Percentiles rank a stretch among this genome's conserved stretches.
These are phyloP conservation scores for Vulpes ferrilata DNA, from an alignment of 2,113 vertebrate genomes.

Conservation along the genomic window DNA sequence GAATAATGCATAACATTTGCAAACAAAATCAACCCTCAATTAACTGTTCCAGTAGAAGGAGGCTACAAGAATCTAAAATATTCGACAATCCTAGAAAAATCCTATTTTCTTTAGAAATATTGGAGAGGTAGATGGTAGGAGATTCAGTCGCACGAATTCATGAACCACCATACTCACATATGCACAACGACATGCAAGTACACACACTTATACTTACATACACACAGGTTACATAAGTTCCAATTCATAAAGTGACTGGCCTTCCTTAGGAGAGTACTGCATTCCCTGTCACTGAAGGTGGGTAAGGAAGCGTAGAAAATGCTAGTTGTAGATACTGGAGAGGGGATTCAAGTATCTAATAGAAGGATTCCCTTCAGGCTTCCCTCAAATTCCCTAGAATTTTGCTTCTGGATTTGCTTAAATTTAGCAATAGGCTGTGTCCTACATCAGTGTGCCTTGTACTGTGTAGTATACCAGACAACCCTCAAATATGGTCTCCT, in stretches of 20 bases:
- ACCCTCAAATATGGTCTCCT: not conserved
- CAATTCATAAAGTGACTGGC: not conserved
- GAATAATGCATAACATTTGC: conserved; percentile 63
- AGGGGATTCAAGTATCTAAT: not conserved
- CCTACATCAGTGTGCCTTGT: not conserved
- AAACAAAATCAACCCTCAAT: conserved; percentile 67
- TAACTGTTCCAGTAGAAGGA: conserved; percentile 21
- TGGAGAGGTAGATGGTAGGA: not conserved
- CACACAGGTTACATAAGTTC: not conserved
- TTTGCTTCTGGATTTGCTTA: not conserved
- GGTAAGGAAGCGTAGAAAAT: not conserved
- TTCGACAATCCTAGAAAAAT: conserved; percentile 24
- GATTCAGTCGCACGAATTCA: not conserved
- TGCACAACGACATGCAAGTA: not conserved
- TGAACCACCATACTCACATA: not conserved
- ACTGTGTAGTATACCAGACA: not conserved
- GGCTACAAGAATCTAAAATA: not conserved
- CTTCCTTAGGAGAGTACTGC: not conserved
- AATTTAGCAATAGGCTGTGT: not conserved
- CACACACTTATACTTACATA: not conserved
- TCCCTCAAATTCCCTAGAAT: not conserved
- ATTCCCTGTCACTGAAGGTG: not conserved
- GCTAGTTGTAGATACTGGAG: not conserved
- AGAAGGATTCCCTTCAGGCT: not conserved
- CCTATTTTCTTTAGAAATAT: conserved; percentile 18